Evolutionary conservation across 2,888 invertebrate genomes (phyloP), one percentile per base, ranked within the genome.

Genomic region (Nomada hirtipes): DNA sequence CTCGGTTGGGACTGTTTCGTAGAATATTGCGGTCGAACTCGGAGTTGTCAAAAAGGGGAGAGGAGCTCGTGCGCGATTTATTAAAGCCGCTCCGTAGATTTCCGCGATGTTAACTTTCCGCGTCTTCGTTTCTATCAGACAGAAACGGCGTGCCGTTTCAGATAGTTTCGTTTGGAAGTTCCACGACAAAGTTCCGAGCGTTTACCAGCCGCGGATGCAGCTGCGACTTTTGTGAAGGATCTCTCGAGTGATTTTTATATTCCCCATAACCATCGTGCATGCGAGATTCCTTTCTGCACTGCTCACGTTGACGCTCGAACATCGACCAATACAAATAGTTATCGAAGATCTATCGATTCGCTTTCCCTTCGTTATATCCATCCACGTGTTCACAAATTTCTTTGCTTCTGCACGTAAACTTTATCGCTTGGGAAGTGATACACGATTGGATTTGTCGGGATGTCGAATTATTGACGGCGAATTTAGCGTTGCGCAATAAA

Each of bases 1-100:
- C 18, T 1, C 18, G 4, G 20, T 11, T 26, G 47, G 26, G 4
- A n/a, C n/a, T 36, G 18, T 11, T 65, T 23, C 20, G 15, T 23
- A 2, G 53, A 29, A 59, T 73, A 79, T 78, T 11, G 57, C 69
- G 79, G 53, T 57, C n/a, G 20, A 69, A 79, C 29, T 70, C 0
- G n/a, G 7, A 53, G 36, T 63, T 36, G 47, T 26, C 52, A n/a
- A 13, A 18, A 15, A 36, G 20, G n/a, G 57, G 23, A 0, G 55
- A 13, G 52, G 26, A 23, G 23, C 2, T 53, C 44, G 64, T 29
- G 36, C 11, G 29, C 65, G 69, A 82, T 82, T 79, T 82, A 76
- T 76, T 69, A 72, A 83, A 83, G 23, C 68, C 57, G 26, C 18
- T 47, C 29, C 4, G 11, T 55, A 75, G 55, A 64, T 82, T 74